A percentile compares a stretch with the other conserved stretches of the same genome.
These are phyloP conservation scores for Chiroxiphia lanceolata DNA, from an alignment of 2,797 vertebrate genomes.

Conservation along the genomic window DNA sequence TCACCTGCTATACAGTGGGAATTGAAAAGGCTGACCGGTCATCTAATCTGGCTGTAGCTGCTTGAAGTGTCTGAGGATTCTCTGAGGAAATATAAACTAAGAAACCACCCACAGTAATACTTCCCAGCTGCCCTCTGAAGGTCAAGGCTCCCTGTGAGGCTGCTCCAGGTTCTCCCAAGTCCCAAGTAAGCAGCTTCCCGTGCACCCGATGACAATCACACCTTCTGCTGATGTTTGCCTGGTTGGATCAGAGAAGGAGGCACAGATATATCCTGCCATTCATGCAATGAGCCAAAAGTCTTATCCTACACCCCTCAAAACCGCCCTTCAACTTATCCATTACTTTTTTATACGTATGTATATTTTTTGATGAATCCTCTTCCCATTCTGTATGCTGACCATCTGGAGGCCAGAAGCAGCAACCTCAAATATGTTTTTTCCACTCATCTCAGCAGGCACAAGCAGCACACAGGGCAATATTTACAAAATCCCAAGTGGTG, in stretches of 20 bases:
- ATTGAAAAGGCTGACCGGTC: conserved; percentile 14
- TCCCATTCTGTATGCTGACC: not conserved
- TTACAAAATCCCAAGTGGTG: not conserved
- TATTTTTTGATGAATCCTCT: not conserved
- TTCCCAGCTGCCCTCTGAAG: not conserved
- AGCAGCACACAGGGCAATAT: not conserved
- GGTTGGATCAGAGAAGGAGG: not conserved
- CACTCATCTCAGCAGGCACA: not conserved
- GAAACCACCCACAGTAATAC: conserved; percentile 24
- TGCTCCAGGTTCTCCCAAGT: not conserved
- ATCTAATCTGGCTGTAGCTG: conserved; percentile 33
- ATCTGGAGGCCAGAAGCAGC: not conserved
- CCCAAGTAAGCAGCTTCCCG: not conserved
- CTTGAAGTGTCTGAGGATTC: conserved; percentile 16
- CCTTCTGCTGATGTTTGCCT: not conserved
- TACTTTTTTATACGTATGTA: not conserved
- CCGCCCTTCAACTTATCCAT: not conserved
- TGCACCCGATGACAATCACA: not conserved
- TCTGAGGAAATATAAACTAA: conserved; percentile 35
- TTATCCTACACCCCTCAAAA: not conserved
- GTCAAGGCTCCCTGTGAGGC: not conserved
- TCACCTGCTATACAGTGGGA: conserved; percentile 67
- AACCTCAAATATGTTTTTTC: not conserved
- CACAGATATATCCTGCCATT: not conserved
- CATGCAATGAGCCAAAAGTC: not conserved